A percentile compares a stretch with the other conserved stretches of the same genome.
These are phyloP conservation scores for Pinctada fucata DNA, from an alignment of 2,888 invertebrate genomes.

Conservation along the genomic window DNA sequence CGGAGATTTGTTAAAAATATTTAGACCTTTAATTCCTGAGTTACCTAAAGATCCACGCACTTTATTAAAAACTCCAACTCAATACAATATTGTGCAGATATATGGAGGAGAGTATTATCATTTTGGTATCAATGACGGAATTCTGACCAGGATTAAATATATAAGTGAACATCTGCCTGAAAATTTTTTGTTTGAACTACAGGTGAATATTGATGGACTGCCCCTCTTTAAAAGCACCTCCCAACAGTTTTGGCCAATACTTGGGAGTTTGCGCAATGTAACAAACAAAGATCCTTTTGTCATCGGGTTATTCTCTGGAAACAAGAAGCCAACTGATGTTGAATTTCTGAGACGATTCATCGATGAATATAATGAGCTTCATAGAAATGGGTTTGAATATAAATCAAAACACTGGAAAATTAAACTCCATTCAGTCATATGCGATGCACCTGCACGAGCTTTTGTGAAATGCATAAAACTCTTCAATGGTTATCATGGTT, in stretches of 20 bases:
- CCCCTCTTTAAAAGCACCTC: constrained; percentile 39
- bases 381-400: constrained; percentile 9
- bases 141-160: not conserved
- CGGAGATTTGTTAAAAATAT: not conserved
- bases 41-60: constrained; percentile 39
- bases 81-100: constrained; percentile 17
- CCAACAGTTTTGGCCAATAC: constrained; percentile 39
- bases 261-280: constrained; percentile 20
- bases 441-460: constrained; percentile 67
- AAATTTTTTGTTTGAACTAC: constrained; percentile 5
- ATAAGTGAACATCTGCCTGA: not conserved
- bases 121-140: constrained; percentile 33
- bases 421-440: constrained; percentile 49
- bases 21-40: not conserved
- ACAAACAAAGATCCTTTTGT: constrained; percentile 35
- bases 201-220: constrained; percentile 42
- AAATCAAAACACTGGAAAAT: constrained; percentile 20
- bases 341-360: constrained; percentile 41
- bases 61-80: constrained; percentile 17
- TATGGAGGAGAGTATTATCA: constrained; percentile 36
- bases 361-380: constrained; percentile 37
- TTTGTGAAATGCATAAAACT: constrained; percentile 62
- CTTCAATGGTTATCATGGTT: constrained; percentile 64
- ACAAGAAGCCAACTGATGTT: constrained; percentile 39
- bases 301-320: constrained; percentile 44